Conservation (phyloP, 2,113 vertebrate species). For the Anas platyrhynchos region DNA sequence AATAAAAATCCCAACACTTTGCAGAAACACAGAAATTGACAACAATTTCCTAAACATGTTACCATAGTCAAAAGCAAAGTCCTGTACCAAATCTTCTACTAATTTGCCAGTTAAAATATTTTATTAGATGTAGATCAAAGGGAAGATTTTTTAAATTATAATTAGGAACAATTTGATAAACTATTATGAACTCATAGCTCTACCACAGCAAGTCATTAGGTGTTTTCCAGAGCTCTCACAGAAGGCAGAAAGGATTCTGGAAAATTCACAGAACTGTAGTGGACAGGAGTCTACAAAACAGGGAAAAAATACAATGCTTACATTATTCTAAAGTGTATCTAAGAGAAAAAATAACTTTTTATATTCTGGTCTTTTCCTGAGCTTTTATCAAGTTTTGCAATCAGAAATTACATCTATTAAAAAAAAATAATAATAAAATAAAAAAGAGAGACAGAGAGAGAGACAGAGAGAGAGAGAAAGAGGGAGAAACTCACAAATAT, state of each 20-base stretch:
- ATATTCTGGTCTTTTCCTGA: background rate
- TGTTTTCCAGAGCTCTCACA: background rate
- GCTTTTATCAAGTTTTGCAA: background rate
- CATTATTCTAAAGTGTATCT: background rate
- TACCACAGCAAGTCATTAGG: background rate
- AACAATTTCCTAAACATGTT: background rate
- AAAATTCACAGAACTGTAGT: background rate
- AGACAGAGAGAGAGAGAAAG: no score
- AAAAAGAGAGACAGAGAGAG: no score
- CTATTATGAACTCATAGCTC: background rate
- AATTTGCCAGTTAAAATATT: background rate
- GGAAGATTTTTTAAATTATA: background rate
- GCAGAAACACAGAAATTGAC: background rate
- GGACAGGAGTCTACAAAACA: background rate
- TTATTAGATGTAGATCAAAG: background rate
- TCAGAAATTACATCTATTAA: background rate
- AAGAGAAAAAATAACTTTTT: background rate
- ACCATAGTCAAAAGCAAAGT: no score
- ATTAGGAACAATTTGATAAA: background rate
- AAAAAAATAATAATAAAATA: background rate
- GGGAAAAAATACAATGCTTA: background rate
- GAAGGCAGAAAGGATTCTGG: background rate
- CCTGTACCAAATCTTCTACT: background rate
- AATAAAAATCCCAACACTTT: background rate
- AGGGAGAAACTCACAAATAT: no score